phyloP scores from a whole-genome alignment of 2,113 vertebrate species.

The Callionymus lyra region DNA sequence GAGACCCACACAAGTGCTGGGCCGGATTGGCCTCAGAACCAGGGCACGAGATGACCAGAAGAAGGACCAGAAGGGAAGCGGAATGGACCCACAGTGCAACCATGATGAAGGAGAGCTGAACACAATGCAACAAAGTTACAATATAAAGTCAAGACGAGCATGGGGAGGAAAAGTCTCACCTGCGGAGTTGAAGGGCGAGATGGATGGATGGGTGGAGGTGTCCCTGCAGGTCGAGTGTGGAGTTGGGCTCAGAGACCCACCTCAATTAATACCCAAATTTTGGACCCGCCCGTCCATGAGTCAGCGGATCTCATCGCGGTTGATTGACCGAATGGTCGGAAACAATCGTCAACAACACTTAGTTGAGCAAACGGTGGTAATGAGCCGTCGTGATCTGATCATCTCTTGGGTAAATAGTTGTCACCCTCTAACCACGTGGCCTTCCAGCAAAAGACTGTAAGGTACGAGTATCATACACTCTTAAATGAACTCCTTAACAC shows the following conservation, averaged over 20 bases:
- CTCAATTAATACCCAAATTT: conserved; percentile 44
- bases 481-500: no score
- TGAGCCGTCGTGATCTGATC: conserved; percentile 16
- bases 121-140: neutral
- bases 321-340: conserved; percentile 5
- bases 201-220: neutral
- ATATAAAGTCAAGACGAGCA: neutral
- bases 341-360: conserved; percentile 13
- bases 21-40: conserved; percentile 31
- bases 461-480: no score
- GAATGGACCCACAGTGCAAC: conserved; percentile 68
- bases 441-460: no score
- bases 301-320: conserved; percentile 5
- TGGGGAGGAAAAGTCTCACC: conserved; percentile 2
- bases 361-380: conserved; percentile 27
- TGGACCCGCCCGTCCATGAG: neutral
- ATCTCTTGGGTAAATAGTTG: conserved; percentile 3
- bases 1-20: conserved; percentile 77
- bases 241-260: conserved; percentile 6
- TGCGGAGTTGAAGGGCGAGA: conserved; percentile 4
- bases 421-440: conserved; percentile 1
- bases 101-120: conserved; percentile 60
- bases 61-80: conserved; percentile 65
- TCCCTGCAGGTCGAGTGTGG: conserved; percentile 6
- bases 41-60: conserved; percentile 56